phyloP scores from a whole-genome alignment of 2,888 invertebrate species.

The Myopa tessellatipennis region DNA sequence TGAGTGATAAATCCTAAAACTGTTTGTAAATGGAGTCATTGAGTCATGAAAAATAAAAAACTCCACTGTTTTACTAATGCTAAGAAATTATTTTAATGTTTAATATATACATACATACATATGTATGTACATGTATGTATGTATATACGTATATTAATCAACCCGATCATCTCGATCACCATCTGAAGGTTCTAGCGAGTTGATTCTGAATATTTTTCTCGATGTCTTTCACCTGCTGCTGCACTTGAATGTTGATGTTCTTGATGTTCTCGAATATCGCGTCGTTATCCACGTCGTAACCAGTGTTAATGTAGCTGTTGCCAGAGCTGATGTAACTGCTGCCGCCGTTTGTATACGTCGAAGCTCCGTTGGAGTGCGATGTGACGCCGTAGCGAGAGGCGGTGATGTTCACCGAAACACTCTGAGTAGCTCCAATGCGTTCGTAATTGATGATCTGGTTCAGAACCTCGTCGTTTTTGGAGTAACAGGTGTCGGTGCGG shows the following conservation, averaged over 20 bases:
- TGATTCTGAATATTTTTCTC: background rate
- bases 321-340: background rate
- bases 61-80: too few relatives aligned
- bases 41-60: too few relatives aligned
- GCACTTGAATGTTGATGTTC: background rate
- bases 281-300: background rate
- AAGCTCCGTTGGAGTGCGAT: background rate
- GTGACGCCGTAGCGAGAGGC: constrained; percentile 10
- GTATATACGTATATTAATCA: background rate
- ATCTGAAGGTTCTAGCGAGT: background rate
- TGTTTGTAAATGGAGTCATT: too few relatives aligned
- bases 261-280: background rate
- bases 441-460: background rate
- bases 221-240: background rate
- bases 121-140: too few relatives aligned
- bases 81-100: too few relatives aligned
- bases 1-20: too few relatives aligned
- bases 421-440: background rate
- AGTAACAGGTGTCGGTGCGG: constrained; percentile 16
- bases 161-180: background rate
- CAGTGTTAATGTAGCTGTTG: background rate
- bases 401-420: background rate
- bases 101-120: too few relatives aligned
- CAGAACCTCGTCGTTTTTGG: background rate
- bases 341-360: background rate